These are phyloP conservation scores for Crenichthys baileyi DNA, from an alignment of 2,797 vertebrate genomes.

Conservation along the genomic window DNA sequence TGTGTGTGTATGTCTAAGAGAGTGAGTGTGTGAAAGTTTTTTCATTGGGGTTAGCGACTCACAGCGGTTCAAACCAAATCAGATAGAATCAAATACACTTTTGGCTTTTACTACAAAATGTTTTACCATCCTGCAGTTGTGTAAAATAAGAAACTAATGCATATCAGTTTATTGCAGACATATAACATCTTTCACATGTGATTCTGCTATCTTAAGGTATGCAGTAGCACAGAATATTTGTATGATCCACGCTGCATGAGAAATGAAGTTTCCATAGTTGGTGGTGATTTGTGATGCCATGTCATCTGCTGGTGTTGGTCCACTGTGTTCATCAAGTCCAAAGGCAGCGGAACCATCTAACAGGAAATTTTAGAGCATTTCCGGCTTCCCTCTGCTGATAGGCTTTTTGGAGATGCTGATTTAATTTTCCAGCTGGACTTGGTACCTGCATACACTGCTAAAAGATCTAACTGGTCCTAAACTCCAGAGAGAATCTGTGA, in stretches of 20 bases:
- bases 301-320: too few species aligned
- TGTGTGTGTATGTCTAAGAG: conserved; percentile 14
- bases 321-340: too few species aligned
- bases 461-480: too few species aligned
- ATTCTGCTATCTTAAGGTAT: neutral
- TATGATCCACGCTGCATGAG: neutral
- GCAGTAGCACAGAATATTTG: neutral
- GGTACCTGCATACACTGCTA: too few species aligned
- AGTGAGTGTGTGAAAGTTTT: conserved; percentile 25
- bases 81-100: neutral
- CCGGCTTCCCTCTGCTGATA: too few species aligned
- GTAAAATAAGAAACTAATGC: neutral
- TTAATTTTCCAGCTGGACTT: too few species aligned
- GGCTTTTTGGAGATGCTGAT: too few species aligned
- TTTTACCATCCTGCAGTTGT: neutral
- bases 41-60: neutral
- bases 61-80: neutral
- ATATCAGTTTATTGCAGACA: neutral
- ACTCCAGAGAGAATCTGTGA: too few species aligned
- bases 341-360: too few species aligned
- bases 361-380: too few species aligned
- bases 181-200: neutral
- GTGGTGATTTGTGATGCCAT: too few species aligned
- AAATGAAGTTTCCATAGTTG: too few species aligned
- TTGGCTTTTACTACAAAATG: neutral